phyloP scores from a whole-genome alignment of 2,113 vertebrate species.

The Geococcyx californianus region DNA sequence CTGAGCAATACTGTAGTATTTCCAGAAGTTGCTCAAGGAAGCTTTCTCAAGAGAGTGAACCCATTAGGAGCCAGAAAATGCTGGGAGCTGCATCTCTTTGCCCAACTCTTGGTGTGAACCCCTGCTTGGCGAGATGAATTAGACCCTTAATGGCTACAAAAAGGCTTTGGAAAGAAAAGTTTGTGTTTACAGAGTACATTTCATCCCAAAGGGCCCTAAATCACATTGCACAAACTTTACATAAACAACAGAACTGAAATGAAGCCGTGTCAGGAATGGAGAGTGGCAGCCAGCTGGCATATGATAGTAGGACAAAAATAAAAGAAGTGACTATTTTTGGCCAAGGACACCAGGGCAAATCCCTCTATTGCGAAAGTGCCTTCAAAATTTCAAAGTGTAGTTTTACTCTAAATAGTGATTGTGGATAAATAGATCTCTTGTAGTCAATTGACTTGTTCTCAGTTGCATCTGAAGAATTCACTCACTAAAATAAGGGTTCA shows the following conservation, averaged over 20 bases:
- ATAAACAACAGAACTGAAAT: conserved; percentile 49
- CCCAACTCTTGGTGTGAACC: background rate
- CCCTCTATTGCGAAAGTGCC: conserved; percentile 33
- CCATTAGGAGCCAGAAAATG: background rate
- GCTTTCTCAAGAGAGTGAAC: background rate
- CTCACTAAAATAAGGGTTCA: background rate
- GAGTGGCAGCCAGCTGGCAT: conserved; percentile 61
- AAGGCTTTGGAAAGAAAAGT: background rate
- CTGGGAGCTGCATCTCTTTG: background rate
- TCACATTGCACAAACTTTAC: conserved; percentile 37
- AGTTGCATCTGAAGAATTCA: background rate
- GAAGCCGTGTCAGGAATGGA: conserved; percentile 18
- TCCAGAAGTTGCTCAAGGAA: background rate
- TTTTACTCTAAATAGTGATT: conserved; percentile 1
- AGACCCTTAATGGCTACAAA: background rate
- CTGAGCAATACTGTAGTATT: background rate
- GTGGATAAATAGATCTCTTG: background rate
- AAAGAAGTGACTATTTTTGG: conserved; percentile 65
- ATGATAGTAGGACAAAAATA: conserved; percentile 39
- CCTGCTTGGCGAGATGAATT: background rate
- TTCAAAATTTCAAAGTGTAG: conserved; percentile 12
- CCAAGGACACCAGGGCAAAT: conserved; percentile 58
- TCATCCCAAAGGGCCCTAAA: conserved; percentile 44
- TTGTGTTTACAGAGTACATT: conserved; percentile 14
- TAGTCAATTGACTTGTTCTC: background rate